Evolutionary conservation across 30 jellyfish, hydroid and myxozoan genomes (phyloP).

Genomic region (Phacellophora camtschatica): DNA sequence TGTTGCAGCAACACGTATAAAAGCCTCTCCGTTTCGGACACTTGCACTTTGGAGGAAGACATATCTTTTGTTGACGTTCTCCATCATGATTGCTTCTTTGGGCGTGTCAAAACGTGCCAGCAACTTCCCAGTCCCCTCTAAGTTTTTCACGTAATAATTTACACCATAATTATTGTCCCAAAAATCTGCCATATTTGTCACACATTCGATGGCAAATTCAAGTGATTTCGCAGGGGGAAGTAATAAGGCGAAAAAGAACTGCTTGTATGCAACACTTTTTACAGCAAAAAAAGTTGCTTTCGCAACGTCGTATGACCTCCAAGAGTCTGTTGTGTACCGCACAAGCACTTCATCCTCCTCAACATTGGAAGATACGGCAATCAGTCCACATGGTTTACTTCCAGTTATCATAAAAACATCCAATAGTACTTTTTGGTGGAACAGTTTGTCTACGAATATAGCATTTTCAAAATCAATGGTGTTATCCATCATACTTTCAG

Average conservation of each 20-base stretch:
- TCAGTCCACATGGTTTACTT: not conserved
- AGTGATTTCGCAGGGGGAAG: conserved; percentile 27
- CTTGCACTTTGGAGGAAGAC: conserved; percentile 7
- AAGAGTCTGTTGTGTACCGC: conserved; percentile 26
- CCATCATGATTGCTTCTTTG: not conserved
- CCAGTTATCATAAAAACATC: conserved; percentile 14
- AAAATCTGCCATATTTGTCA: conserved; percentile 4
- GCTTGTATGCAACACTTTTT: not conserved
- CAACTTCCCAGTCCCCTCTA: not conserved
- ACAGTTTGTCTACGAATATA: not conserved
- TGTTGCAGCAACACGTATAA: not conserved
- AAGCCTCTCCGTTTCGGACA: not conserved
- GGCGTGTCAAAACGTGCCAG: not conserved
- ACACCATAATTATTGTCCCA: conserved; percentile 77
- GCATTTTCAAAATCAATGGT: conserved; percentile 9
- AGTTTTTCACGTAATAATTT: conserved; percentile 34
- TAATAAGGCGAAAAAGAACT: not conserved
- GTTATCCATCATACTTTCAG: not conserved
- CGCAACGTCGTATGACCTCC: conserved; percentile 31
- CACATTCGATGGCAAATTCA: conserved; percentile 54
- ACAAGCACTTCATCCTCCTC: conserved; percentile 1
- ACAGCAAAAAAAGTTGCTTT: conserved; percentile 25
- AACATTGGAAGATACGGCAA: not conserved
- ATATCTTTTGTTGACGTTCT: not conserved
- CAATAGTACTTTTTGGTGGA: not conserved